Percentiles rank a stretch among this genome's conserved stretches.
Evolutionary conservation across 2,113 vertebrate genomes (phyloP).

Genomic region (Serinus canaria): DNA sequence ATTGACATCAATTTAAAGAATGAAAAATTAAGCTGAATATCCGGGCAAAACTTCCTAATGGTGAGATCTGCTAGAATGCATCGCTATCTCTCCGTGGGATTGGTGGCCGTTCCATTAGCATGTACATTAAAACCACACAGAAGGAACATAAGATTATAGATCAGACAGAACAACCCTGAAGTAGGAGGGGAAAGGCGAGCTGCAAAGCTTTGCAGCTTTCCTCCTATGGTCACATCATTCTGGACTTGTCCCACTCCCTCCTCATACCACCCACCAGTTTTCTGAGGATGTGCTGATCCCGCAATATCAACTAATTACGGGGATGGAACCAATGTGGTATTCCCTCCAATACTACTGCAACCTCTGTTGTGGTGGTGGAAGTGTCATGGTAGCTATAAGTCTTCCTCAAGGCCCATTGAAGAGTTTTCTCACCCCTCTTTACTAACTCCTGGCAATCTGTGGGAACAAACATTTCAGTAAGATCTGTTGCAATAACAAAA

Average conservation of each 20-base stretch:
- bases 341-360: background rate
- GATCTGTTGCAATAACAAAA: background rate
- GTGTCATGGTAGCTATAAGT: background rate
- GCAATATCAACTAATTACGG: rapidly evolving
- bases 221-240: background rate
- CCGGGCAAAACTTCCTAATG: constrained; percentile 23
- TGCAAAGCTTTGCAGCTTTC: background rate
- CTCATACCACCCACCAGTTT: background rate
- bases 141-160: background rate
- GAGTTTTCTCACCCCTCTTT: background rate
- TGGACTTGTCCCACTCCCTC: background rate
- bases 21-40: constrained; percentile 58
- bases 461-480: background rate
- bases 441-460: background rate
- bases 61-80: constrained; percentile 26
- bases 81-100: background rate
- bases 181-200: background rate
- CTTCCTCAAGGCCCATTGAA: background rate
- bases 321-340: background rate
- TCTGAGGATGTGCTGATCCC: background rate
- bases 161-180: background rate
- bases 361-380: background rate
- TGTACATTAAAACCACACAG: background rate
- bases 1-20: constrained; percentile 67
- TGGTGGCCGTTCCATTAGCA: background rate